Conservation (phyloP, 2,113 vertebrate species). For the Galbula dea region DNA sequence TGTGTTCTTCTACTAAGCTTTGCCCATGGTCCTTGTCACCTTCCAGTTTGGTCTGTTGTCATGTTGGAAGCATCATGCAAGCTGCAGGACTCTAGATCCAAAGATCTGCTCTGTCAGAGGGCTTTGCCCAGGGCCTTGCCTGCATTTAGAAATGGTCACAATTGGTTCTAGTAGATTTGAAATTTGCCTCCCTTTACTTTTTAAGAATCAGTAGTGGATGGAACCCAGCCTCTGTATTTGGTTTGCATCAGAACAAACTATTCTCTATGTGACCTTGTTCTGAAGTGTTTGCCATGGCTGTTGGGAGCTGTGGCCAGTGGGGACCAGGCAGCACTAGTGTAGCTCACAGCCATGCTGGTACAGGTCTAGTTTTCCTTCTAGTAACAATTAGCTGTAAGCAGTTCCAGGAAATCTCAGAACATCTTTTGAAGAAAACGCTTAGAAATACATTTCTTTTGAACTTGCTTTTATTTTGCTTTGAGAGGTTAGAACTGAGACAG, state of each 20-base stretch:
- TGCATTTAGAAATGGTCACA: not conserved
- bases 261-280: not conserved
- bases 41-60: not conserved
- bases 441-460: not conserved
- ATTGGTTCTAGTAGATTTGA: not conserved
- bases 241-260: not conserved
- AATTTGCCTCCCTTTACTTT: not conserved
- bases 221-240: not conserved
- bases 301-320: not conserved
- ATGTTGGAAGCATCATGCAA: fast-evolving
- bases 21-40: fast-evolving
- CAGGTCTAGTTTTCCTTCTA: not conserved
- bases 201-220: not conserved
- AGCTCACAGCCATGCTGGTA: not conserved
- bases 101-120: not conserved
- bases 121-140: not conserved
- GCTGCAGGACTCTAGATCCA: fast-evolving
- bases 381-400: not conserved
- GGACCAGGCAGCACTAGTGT: not conserved
- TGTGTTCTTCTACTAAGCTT: not conserved
- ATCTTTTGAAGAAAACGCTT: not conserved
- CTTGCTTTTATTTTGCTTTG: not conserved
- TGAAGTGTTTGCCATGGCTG: not conserved
- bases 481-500: not conserved
- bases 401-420: not conserved